These are phyloP conservation scores for Dinocampus coccinellae DNA, from an alignment of 2,888 invertebrate species.

Conservation along the genomic window DNA sequence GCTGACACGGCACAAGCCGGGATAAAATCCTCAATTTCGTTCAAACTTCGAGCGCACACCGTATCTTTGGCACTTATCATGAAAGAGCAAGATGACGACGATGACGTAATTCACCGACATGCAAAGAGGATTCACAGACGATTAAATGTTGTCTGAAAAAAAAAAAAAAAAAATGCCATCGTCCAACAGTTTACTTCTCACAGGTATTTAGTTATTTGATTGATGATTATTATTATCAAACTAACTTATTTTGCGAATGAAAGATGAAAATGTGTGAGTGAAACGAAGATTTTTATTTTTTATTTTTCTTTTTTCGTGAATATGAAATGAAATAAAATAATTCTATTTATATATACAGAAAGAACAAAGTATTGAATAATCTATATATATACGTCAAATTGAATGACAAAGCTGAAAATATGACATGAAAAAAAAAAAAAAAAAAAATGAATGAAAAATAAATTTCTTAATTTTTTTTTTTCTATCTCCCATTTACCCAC, in stretches of 20 bases:
- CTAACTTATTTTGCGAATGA: background rate
- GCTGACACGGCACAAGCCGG: constrained; percentile 29
- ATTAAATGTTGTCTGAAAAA: constrained; percentile 23
- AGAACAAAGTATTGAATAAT: background rate
- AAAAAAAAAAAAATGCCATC: constrained; percentile 5
- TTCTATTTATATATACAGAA: too few relatives aligned
- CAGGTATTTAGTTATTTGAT: background rate
- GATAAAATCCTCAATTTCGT: constrained; percentile 47
- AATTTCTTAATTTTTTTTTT: background rate
- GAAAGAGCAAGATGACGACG: constrained; percentile 24
- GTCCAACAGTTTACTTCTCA: constrained; percentile 15
- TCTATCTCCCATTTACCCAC: background rate
- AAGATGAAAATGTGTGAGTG: background rate
- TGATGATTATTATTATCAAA: background rate
- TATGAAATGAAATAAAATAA: too few relatives aligned
- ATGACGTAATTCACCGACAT: constrained; percentile 33
- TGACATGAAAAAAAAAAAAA: background rate
- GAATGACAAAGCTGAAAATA: background rate
- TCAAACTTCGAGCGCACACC: constrained; percentile 24
- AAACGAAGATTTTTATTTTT: too few relatives aligned
- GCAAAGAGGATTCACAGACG: constrained; percentile 41
- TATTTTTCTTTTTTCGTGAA: too few relatives aligned
- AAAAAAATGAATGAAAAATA: too few relatives aligned
- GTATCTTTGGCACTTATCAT: constrained; percentile 33
- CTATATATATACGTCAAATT: background rate